Evolutionary conservation across 1,140 invertebrate species (phyloP), one percentile per base, ranked within the genome.

Genomic region (Camponotus pennsylvanicus): DNA sequence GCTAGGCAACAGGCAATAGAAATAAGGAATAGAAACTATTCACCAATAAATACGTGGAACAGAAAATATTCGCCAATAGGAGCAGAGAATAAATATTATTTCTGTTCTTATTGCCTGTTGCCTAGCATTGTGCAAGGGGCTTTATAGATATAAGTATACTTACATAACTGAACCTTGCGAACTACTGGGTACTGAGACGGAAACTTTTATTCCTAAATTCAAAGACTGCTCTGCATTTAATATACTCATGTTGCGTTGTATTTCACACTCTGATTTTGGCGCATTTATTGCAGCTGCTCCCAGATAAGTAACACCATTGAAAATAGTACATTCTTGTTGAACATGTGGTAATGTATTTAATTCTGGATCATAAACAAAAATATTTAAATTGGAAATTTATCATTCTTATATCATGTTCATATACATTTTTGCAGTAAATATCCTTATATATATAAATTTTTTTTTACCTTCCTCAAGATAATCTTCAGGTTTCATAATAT

Each of bases 191-290:
- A 99, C 97, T 11, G 98, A 98, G 49, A 99, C 97, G 0, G 98
- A 97, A 18, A 99, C 97, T 90, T 97, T 98, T 8, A 99, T 98
- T 67, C 97, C 97, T 64, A 93, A 86, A 80, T 93, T 94, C 76
- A 97, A 95, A 4, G 96, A 95, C 91, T 98, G 97, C 87, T 98
- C 97, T 80, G 97, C 97, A 94, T 98, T 98, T 13, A 99, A 95
- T 92, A 98, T 97, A 63, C 97, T 97, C 97, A 99, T 99, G 92
- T 99, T 99, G 59, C 97, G 96, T 93, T 99, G 98, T 88, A 99
- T 99, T 96, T 99, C 99, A n/a, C 95, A 95, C 95, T 99, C 98
- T 70, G 98, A 99, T 93, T 98, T 97, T 5, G 99, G 98, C 4
- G 98, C 98, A 94, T 98, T 98, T 85, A 99, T 99, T 82, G 97